Evolutionary conservation across 1,140 invertebrate species (phyloP).

Genomic region (Cyclina sinensis): DNA sequence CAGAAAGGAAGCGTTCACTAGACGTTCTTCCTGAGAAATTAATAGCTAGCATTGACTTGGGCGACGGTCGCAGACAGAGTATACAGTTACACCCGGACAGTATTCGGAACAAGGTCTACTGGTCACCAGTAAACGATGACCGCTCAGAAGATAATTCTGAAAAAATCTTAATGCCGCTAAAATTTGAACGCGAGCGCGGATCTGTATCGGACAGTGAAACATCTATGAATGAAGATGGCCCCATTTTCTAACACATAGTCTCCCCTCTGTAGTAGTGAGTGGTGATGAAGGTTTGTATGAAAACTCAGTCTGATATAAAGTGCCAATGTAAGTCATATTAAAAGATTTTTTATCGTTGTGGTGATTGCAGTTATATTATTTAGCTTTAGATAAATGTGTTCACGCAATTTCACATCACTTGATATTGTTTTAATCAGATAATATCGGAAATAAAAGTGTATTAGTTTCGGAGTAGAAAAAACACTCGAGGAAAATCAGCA

Average conservation of each 20-base stretch:
- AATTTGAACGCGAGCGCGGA: slow-evolving; percentile 45
- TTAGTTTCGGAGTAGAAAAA: too few species aligned
- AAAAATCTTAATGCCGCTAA: slow-evolving; percentile 2
- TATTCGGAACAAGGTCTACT: slow-evolving; percentile 49
- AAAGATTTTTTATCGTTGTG: too few species aligned
- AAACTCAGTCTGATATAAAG: not conserved
- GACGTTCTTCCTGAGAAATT: slow-evolving; percentile 60
- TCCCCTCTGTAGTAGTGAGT: too few species aligned
- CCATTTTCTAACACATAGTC: slow-evolving; percentile 33
- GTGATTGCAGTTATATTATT: too few species aligned
- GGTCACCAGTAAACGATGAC: slow-evolving; percentile 29
- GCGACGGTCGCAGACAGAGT: slow-evolving; percentile 46
- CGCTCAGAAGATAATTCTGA: not conserved
- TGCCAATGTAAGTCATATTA: not conserved
- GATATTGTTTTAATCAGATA: too few species aligned
- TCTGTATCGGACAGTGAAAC: slow-evolving; percentile 57
- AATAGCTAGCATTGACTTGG: slow-evolving; percentile 61
- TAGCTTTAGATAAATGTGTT: too few species aligned
- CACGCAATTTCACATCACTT: too few species aligned
- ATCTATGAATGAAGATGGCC: slow-evolving; percentile 56
- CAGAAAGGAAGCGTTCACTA: slow-evolving; percentile 23
- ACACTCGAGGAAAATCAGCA: too few species aligned
- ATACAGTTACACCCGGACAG: slow-evolving; percentile 44
- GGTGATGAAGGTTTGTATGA: not conserved
- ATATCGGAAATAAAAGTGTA: too few species aligned